A percentile compares a stretch with the other conserved stretches of the same genome.
phyloP scores from a whole-genome alignment of 2,113 vertebrate genomes.

The Phoenicopterus ruber region DNA sequence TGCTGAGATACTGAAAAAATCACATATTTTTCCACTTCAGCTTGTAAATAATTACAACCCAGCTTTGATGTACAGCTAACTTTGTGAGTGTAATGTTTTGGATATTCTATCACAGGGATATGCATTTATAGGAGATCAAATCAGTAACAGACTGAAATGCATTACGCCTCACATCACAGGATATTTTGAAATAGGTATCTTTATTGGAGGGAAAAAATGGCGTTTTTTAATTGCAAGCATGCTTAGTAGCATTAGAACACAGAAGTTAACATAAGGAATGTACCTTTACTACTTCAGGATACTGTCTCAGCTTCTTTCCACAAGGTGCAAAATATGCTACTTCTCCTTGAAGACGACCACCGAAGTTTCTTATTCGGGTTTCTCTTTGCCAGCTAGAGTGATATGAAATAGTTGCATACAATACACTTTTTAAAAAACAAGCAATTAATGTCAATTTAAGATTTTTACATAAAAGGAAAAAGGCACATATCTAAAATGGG shows the following conservation, averaged over 20 bases:
- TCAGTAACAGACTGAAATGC: conserved; percentile 35
- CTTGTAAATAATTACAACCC: conserved; percentile 79
- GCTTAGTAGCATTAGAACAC: conserved; percentile 4
- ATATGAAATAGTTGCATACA: conserved; percentile 45
- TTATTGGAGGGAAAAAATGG: conserved; percentile 32
- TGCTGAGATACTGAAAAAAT: conserved; percentile 94
- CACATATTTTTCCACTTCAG: conserved; percentile 86
- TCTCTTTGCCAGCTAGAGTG: conserved; percentile 91
- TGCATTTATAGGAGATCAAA: conserved; percentile 53
- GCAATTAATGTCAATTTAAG: not conserved
- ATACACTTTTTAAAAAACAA: not conserved
- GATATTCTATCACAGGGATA: conserved; percentile 60
- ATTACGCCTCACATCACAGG: conserved; percentile 47
- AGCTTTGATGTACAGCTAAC: conserved; percentile 74
- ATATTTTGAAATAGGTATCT: conserved; percentile 50
- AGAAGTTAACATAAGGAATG: not conserved
- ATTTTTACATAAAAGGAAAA: not conserved
- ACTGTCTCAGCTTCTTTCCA: conserved; percentile 93
- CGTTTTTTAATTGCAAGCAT: conserved; percentile 25
- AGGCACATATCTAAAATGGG: not conserved
- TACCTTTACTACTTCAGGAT: conserved; percentile 95
- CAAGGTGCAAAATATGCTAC: conserved; percentile 94
- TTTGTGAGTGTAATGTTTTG: conserved; percentile 65
- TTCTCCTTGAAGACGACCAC: conserved; percentile 89
- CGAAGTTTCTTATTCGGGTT: conserved; percentile 85